phyloP scores from a whole-genome alignment of 1,140 invertebrate genomes.

The Dufourea novaeangliae region DNA sequence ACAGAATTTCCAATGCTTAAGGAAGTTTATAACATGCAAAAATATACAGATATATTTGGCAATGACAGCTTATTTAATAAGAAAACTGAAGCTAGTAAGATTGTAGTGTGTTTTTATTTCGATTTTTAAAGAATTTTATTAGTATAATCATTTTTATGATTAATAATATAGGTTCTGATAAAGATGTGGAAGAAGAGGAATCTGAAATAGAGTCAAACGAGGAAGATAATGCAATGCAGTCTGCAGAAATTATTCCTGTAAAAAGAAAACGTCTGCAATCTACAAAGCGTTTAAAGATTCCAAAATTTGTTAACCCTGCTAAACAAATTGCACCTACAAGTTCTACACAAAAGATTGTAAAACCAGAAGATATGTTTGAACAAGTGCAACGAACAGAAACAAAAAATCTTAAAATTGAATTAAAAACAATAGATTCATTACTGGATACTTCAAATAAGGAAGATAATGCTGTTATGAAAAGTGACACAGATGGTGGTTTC shows the following conservation, averaged over 20 bases:
- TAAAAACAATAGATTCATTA: constrained; percentile 82
- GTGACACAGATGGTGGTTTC: constrained; percentile 76
- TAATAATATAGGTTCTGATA: constrained; percentile 20
- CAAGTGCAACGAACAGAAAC: constrained; percentile 77
- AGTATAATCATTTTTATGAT: background rate
- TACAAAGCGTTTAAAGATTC: constrained; percentile 84
- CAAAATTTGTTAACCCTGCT: constrained; percentile 83
- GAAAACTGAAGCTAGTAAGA: constrained; percentile 67
- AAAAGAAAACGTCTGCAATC: constrained; percentile 83
- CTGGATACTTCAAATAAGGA: constrained; percentile 51
- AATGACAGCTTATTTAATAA: constrained; percentile 68
- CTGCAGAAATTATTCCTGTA: constrained; percentile 78
- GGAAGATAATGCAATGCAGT: constrained; percentile 76
- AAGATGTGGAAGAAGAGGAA: constrained; percentile 83
- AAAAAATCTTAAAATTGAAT: constrained; percentile 85
- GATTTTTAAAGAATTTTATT: background rate
- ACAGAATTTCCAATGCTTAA: constrained; percentile 75
- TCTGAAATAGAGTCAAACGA: constrained; percentile 91
- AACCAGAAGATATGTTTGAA: constrained; percentile 87
- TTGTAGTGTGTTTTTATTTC: background rate
- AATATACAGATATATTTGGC: constrained; percentile 79
- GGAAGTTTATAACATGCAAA: constrained; percentile 76
- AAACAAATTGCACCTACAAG: constrained; percentile 71
- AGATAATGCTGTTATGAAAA: constrained; percentile 45
- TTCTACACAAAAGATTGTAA: constrained; percentile 79